These are phyloP conservation scores for Pelosia muscerda DNA, from an alignment of 2,888 invertebrate species.

Conservation along the genomic window DNA sequence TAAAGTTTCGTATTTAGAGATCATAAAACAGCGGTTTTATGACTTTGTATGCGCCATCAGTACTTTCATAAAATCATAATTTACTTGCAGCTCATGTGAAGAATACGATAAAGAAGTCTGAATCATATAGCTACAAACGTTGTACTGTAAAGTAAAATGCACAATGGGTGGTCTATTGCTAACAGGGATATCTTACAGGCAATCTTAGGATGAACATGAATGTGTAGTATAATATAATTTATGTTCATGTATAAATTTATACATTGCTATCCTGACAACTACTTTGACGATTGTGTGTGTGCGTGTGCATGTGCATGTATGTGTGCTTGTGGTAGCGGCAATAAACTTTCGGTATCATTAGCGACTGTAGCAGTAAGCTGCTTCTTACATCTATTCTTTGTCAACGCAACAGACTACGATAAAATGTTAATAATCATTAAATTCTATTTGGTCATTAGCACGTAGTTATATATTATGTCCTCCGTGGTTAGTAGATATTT, in stretches of 20 bases:
- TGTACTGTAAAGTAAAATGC: not conserved
- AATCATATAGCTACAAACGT: not conserved
- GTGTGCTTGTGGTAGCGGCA: too few relatives aligned
- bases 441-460: too few relatives aligned
- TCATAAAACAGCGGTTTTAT: not conserved
- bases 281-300: too few relatives aligned
- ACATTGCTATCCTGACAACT: not conserved
- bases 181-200: not conserved
- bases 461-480: too few relatives aligned
- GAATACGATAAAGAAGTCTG: not conserved
- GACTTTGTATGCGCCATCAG: not conserved
- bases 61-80: not conserved
- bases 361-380: too few relatives aligned
- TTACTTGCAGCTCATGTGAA: not conserved
- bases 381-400: too few relatives aligned
- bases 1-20: not conserved
- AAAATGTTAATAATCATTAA: too few relatives aligned
- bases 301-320: too few relatives aligned
- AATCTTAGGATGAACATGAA: not conserved
- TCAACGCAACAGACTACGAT: too few relatives aligned
- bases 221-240: not conserved
- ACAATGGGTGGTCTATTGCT: not conserved
- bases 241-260: too few relatives aligned
- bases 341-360: too few relatives aligned
- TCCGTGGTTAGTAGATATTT: too few relatives aligned